A percentile compares a stretch with the other conserved stretches of the same genome.
phyloP scores from a whole-genome alignment of 2,888 invertebrate genomes.

The Slavum lentiscoides region DNA sequence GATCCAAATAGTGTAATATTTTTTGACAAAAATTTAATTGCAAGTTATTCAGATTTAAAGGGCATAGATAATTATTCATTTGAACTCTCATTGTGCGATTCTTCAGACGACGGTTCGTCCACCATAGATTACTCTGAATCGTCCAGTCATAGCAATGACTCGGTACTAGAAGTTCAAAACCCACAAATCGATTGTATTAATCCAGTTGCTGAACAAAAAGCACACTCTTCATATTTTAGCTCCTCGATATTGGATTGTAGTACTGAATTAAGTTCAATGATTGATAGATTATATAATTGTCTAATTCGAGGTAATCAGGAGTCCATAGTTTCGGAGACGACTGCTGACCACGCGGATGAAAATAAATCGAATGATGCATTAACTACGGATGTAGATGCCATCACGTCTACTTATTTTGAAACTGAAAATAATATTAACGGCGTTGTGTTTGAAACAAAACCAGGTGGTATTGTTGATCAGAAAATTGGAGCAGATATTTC shows the following conservation, averaged over 20 bases:
- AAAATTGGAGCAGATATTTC: no score
- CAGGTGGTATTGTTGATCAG: background rate
- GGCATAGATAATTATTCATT: background rate
- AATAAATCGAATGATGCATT: background rate
- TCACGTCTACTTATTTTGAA: background rate
- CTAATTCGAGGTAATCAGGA: background rate
- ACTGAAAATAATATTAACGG: background rate
- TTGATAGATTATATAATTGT: background rate
- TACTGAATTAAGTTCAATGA: background rate
- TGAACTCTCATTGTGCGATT: background rate
- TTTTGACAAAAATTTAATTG: constrained; percentile 1
- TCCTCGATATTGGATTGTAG: background rate
- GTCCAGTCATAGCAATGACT: background rate
- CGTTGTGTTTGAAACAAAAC: background rate
- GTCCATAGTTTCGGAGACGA: background rate
- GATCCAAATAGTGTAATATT: background rate
- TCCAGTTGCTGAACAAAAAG: background rate
- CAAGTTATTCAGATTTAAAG: background rate
- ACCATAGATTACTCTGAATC: background rate
- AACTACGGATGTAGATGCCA: background rate
- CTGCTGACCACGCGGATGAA: background rate
- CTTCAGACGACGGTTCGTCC: background rate
- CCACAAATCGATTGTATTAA: background rate
- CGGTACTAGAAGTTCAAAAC: background rate
- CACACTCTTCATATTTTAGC: background rate